phyloP scores from a whole-genome alignment of 2,888 invertebrate species.

The Andrena hattorfiana region DNA sequence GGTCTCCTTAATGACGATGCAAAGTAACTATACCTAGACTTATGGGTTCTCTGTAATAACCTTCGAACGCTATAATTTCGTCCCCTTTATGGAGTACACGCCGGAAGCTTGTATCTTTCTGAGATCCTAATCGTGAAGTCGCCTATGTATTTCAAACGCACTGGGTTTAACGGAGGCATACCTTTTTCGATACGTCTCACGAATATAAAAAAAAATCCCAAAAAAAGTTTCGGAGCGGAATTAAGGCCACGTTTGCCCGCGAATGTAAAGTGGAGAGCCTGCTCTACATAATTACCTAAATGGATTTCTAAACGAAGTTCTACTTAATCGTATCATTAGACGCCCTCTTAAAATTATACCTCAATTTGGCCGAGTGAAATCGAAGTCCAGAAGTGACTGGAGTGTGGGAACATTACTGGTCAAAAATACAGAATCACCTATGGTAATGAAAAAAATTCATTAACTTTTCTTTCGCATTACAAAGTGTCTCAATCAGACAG shows the following conservation, averaged over 20 bases:
- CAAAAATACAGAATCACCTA: neutral
- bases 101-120: slow-evolving; percentile 8
- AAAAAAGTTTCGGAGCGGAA: neutral
- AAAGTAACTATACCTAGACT: neutral
- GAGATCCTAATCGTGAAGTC: neutral
- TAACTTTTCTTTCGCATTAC: too few relatives aligned
- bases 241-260: slow-evolving; percentile 1
- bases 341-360: slow-evolving; percentile 16
- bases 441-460: neutral
- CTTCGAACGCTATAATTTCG: slow-evolving; percentile 33
- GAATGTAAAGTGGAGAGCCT: neutral
- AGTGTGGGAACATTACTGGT: neutral
- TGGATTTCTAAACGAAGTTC: neutral
- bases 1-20: neutral
- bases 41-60: slow-evolving; percentile 9
- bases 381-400: neutral
- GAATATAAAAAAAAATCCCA: neutral
- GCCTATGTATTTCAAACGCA: neutral
- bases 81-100: slow-evolving; percentile 3
- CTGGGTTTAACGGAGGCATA: neutral
- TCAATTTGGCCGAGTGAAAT: slow-evolving; percentile 5
- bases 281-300: neutral
- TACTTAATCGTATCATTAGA: slow-evolving; percentile 18
- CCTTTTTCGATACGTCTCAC: neutral
- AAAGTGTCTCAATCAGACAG: neutral